Evolutionary conservation across 2,113 vertebrate species (phyloP), one percentile per base, ranked within the genome.

Genomic region (Oncorhynchus kisutch): DNA sequence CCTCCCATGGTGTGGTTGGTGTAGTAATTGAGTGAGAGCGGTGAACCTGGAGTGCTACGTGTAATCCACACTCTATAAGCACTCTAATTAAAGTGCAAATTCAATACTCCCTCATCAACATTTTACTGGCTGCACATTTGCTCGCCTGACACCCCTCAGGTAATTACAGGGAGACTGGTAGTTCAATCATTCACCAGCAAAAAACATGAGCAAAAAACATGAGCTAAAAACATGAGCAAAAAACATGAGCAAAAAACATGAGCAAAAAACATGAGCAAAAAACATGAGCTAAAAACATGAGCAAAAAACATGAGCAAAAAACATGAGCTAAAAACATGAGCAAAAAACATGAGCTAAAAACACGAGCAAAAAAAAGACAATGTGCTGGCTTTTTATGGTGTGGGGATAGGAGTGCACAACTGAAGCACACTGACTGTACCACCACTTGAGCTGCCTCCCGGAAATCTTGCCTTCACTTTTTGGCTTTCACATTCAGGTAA

Each of bases 21-120:
- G 84, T 87, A 82, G 87, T 92, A 45, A 45, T 45, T 45, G 39
- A 92, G 91, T 90, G 89, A 88, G 83, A 89, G 81, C 85, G 51
- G 74, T 75, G 86, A 85, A 90, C 88, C 91, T 67, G 82, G 88
- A 90, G 92, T 88, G 88, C 89, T 85, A 70, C 76, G 85, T 92
- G 91, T 91, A 94, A 92, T 93, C 91, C 88, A 91, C 92, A 93
- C 92, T 92, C 90, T 93, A 93, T 93, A 93, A 93, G 90, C 88
- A 91, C 88, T 93, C 88, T 92, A 93, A 93, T 93, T 94, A 91
- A 93, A 93, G 92, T 93, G 92, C 92, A 94, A 92, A 93, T 92
- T 92, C 91, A 93, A 93, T 93, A 94, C 89, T 92, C 91, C 89
- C 90, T 92, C 90, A 92, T 92, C 91, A 92, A 87, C 82, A 79